Percentiles rank a stretch among this genome's conserved stretches.
Evolutionary conservation across 2,888 invertebrate genomes (phyloP).

Genomic region (Carcina quercana): DNA sequence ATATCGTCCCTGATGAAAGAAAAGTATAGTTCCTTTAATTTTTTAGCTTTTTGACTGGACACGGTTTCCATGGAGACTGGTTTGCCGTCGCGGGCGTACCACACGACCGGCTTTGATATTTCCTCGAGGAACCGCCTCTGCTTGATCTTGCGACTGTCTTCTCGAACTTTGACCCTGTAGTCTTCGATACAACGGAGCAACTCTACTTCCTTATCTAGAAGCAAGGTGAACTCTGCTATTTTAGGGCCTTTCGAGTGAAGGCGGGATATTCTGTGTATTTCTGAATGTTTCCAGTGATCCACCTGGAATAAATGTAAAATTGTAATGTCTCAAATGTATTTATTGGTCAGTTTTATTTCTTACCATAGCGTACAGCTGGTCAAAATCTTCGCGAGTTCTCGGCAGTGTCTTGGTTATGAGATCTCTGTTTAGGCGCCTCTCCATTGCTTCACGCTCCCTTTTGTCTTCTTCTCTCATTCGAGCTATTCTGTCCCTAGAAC

Average conservation of each 20-base stretch:
- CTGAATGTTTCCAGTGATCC: conserved; percentile 79
- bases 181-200: conserved; percentile 80
- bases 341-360: conserved; percentile 4
- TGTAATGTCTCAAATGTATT: not conserved
- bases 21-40: conserved; percentile 82
- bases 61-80: conserved; percentile 86
- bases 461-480: conserved; percentile 70
- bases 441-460: conserved; percentile 67
- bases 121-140: conserved; percentile 78
- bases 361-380: conserved; percentile 80
- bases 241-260: conserved; percentile 80
- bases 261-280: conserved; percentile 76
- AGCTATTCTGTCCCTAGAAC: conserved; percentile 54
- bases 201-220: conserved; percentile 84
- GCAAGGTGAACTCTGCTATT: conserved; percentile 79
- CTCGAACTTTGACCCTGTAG: conserved; percentile 75
- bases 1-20: conserved; percentile 75
- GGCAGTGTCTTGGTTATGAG: conserved; percentile 81
- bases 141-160: conserved; percentile 74
- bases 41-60: conserved; percentile 85
- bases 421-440: conserved; percentile 69
- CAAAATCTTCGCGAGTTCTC: conserved; percentile 81
- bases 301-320: conserved; percentile 42
- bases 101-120: conserved; percentile 82
- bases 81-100: conserved; percentile 82